Conservation (phyloP, 2,113 vertebrate genomes). For the Antidorcas marsupialis region DNA sequence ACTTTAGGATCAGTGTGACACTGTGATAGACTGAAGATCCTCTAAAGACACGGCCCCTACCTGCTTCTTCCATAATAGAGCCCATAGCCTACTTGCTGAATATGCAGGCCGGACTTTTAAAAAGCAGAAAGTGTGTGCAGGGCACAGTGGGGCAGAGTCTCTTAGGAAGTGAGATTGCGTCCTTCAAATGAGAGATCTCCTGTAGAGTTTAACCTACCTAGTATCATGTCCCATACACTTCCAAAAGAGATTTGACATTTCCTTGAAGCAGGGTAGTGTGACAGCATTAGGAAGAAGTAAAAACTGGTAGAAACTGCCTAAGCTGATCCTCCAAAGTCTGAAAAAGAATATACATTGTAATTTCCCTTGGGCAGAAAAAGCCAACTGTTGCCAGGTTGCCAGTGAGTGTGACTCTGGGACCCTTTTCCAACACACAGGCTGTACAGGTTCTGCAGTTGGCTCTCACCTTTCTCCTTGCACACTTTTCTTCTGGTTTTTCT, state of each 20-base stretch:
- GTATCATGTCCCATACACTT: neutral
- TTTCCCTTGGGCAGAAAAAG: neutral
- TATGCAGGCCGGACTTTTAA: neutral
- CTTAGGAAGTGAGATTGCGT: neutral
- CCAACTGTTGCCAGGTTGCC: neutral
- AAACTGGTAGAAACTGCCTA: neutral
- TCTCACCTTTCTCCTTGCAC: neutral
- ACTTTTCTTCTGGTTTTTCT: neutral
- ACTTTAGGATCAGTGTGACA: neutral
- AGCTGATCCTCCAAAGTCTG: neutral
- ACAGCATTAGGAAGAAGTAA: conserved; percentile 18
- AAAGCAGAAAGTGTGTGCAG: neutral
- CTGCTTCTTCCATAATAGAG: neutral
- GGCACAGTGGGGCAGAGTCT: neutral
- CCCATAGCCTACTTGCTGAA: neutral
- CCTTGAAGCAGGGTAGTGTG: neutral
- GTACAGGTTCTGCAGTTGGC: neutral
- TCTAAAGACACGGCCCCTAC: neutral
- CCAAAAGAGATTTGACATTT: neutral
- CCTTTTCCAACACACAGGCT: too few relatives aligned
- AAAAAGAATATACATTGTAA: neutral
- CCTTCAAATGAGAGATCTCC: neutral
- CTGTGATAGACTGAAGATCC: neutral
- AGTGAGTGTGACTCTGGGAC: neutral
- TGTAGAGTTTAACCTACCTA: neutral